Percentiles rank a stretch among this genome's conserved stretches.
Conservation (phyloP, 2,113 vertebrate species). For the Thunnus maccoyii region DNA sequence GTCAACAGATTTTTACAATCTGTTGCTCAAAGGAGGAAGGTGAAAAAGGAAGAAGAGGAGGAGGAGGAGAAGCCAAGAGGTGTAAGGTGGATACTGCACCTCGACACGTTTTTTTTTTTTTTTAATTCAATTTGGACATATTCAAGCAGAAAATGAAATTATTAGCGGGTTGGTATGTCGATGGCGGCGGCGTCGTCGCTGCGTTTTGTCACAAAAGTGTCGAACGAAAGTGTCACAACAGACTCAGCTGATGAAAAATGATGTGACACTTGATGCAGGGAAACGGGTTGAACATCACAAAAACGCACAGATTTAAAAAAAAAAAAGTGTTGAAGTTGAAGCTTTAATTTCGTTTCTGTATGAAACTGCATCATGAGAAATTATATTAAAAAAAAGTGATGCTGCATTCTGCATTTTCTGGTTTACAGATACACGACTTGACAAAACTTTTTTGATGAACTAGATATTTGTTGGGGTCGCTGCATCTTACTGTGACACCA, state of each 20-base stretch:
- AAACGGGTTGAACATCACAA: constrained; percentile 7
- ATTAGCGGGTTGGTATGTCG: constrained; percentile 85
- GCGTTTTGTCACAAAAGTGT: constrained; percentile 79
- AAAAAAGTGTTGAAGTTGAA: too few species aligned
- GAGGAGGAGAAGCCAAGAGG: constrained; percentile 68
- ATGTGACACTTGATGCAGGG: constrained; percentile 68
- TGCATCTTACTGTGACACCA: too few species aligned
- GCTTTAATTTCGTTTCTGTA: neutral
- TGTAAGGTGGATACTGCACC: constrained; percentile 86
- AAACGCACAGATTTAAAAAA: neutral
- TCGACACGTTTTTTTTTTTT: constrained; percentile 75
- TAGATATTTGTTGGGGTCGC: too few species aligned
- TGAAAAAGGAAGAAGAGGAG: neutral
- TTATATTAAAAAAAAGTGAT: neutral
- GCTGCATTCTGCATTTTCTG: neutral
- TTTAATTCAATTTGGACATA: constrained; percentile 88
- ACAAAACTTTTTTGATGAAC: neutral
- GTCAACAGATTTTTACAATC: constrained; percentile 85
- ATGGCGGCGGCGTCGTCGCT: constrained; percentile 79
- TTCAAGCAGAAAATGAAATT: constrained; percentile 89
- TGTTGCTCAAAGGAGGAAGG: constrained; percentile 70
- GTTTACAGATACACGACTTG: neutral
- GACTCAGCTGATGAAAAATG: constrained; percentile 82
- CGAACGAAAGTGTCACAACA: constrained; percentile 87
- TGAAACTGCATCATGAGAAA: neutral